These are phyloP conservation scores for Hemithea aestivaria DNA, from an alignment of 2,888 invertebrate species.

Conservation along the genomic window DNA sequence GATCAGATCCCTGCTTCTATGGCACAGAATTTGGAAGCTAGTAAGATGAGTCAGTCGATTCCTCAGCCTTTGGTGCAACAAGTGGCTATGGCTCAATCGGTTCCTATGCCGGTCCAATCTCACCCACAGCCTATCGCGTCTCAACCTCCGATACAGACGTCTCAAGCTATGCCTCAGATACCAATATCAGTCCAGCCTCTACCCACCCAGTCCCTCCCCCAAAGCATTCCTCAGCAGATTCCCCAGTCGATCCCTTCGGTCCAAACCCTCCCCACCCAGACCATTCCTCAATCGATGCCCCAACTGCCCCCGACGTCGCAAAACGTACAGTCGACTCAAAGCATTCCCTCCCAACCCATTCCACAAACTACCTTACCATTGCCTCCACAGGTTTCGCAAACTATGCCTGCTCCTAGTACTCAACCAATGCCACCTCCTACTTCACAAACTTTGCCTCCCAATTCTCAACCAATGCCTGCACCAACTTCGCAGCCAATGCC, in stretches of 20 bases:
- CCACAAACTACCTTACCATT: constrained; percentile 24
- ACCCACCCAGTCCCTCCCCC: constrained; percentile 20
- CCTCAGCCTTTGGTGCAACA: constrained; percentile 11
- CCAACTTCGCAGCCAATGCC: too few species aligned
- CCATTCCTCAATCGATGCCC: constrained; percentile 18
- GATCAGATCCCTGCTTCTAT: constrained; percentile 33
- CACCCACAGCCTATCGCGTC: constrained; percentile 20
- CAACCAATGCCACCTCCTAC: constrained; percentile 24
- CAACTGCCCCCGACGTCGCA: constrained; percentile 18
- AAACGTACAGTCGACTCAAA: constrained; percentile 24
- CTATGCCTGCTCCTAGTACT: too few species aligned
- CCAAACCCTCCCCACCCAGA: constrained; percentile 22
- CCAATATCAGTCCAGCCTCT: constrained; percentile 25
- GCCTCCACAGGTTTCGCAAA: constrained; percentile 20
- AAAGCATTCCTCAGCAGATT: constrained; percentile 22
- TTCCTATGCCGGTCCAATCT: constrained; percentile 12
- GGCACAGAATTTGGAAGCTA: constrained; percentile 31
- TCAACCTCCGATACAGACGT: constrained; percentile 24
- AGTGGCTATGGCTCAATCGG: constrained; percentile 12
- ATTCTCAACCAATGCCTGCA: too few species aligned
- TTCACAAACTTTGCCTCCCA: too few species aligned
- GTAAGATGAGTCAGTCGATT: constrained; percentile 28
- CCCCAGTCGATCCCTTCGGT: constrained; percentile 24
- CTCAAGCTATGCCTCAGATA: constrained; percentile 31
- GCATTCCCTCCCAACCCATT: constrained; percentile 25